Conservation (phyloP, 2,888 invertebrate genomes). For the Octonoba sinensis region DNA sequence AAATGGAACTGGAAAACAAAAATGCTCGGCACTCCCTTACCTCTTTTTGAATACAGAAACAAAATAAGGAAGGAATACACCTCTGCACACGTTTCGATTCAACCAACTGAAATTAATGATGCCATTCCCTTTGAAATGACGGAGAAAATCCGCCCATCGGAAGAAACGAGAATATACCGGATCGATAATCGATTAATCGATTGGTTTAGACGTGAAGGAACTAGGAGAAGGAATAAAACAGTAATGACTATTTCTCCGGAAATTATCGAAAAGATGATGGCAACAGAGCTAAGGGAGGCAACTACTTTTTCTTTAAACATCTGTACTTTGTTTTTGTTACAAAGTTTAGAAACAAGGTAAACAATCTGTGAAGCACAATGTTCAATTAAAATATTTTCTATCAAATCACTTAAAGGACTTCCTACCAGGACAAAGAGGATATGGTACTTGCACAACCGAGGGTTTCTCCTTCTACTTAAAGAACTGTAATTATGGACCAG, state of each 20-base stretch:
- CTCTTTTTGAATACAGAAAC: slow-evolving; percentile 4
- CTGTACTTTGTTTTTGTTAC: no score
- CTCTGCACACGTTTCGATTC: slow-evolving; percentile 16
- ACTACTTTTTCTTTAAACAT: no score
- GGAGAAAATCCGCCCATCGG: slow-evolving; percentile 59
- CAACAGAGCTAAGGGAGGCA: slow-evolving; percentile 34
- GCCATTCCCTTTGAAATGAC: slow-evolving; percentile 56
- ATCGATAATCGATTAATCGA: slow-evolving; percentile 62
- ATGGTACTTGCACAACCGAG: no score
- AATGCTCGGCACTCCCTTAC: background rate
- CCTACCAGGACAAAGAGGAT: no score
- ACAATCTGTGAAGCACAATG: no score
- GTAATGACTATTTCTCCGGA: slow-evolving; percentile 57
- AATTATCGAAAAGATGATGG: slow-evolving; percentile 52
- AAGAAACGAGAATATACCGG: slow-evolving; percentile 38
- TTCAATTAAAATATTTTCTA: no score
- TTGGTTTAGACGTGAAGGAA: slow-evolving; percentile 32
- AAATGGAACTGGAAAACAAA: no score
- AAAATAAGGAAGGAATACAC: slow-evolving; percentile 17
- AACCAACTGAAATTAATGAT: slow-evolving; percentile 57
- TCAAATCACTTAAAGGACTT: no score
- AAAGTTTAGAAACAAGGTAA: no score
- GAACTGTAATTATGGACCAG: no score
- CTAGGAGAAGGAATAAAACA: slow-evolving; percentile 44
- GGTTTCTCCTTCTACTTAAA: no score